Conservation (phyloP, 2,797 vertebrate genomes). For the Channa striata region DNA sequence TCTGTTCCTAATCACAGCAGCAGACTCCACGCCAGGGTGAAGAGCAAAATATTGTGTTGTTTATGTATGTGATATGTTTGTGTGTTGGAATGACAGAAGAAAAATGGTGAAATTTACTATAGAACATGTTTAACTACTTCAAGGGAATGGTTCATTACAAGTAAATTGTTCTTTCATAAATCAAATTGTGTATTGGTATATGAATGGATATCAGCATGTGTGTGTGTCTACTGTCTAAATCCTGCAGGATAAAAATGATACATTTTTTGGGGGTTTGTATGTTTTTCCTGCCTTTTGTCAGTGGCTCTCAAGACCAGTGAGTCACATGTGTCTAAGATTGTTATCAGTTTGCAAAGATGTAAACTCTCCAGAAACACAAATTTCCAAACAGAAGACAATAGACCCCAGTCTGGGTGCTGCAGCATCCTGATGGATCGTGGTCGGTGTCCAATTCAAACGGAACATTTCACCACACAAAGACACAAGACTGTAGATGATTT, state of each 20-base stretch:
- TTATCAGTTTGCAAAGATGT: background rate
- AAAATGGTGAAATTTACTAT: conserved; percentile 11
- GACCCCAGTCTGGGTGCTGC: too few species aligned
- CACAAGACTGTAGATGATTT: too few species aligned
- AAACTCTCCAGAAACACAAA: background rate
- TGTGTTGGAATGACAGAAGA: conserved; percentile 9
- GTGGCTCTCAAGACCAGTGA: too few species aligned
- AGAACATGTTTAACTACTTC: conserved; percentile 15
- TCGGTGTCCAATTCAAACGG: too few species aligned
- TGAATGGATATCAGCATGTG: background rate
- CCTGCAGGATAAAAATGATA: too few species aligned
- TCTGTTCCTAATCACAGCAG: conserved; percentile 53
- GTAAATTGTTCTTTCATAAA: background rate
- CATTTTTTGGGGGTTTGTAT: background rate
- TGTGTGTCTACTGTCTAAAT: conserved; percentile 16
- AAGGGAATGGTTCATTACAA: background rate
- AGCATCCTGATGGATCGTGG: too few species aligned
- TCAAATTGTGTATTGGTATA: too few species aligned
- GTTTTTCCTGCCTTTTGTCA: background rate
- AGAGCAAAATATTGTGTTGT: conserved; percentile 47
- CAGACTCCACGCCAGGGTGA: conserved; percentile 29
- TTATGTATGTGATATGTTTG: conserved; percentile 48
- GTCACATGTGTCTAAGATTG: too few species aligned
- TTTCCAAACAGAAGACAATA: background rate
- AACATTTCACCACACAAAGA: too few species aligned